Conservation (phyloP, 2,888 invertebrate genomes). For the Aspidiotus destructor region DNA sequence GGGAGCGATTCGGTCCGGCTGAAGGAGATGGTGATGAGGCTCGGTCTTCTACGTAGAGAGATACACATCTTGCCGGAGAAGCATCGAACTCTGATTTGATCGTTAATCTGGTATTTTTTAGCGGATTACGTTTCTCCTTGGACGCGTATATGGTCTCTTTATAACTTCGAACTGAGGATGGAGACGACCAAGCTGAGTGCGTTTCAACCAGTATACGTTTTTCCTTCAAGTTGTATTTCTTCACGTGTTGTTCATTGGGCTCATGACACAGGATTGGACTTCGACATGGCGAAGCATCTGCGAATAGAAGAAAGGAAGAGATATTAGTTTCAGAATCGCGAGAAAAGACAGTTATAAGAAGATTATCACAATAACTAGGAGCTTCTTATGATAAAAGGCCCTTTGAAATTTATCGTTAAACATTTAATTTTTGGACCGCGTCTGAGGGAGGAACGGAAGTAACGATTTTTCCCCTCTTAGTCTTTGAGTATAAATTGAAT, state of each 20-base stretch:
- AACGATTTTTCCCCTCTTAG: too few species aligned
- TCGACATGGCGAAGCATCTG: constrained; percentile 14
- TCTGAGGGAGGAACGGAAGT: too few species aligned
- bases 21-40: neutral
- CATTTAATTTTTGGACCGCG: too few species aligned
- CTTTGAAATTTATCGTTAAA: too few species aligned
- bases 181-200: neutral
- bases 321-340: too few species aligned
- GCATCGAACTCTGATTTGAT: constrained; percentile 44
- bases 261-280: constrained; percentile 6
- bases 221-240: constrained; percentile 23
- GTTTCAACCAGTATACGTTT: constrained; percentile 19
- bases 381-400: too few species aligned
- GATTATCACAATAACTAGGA: too few species aligned
- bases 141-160: constrained; percentile 23
- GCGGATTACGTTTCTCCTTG: constrained; percentile 58
- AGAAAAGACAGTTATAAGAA: too few species aligned
- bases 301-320: neutral
- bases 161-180: neutral
- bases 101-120: constrained; percentile 59
- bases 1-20: neutral
- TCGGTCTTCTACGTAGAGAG: neutral
- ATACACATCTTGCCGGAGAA: neutral
- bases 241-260: constrained; percentile 26
- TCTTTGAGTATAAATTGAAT: too few species aligned